A percentile compares a stretch with the other conserved stretches of the same genome.
These are phyloP conservation scores for Metopolophium dirhodum DNA, from an alignment of 1,140 invertebrate genomes.

Conservation along the genomic window DNA sequence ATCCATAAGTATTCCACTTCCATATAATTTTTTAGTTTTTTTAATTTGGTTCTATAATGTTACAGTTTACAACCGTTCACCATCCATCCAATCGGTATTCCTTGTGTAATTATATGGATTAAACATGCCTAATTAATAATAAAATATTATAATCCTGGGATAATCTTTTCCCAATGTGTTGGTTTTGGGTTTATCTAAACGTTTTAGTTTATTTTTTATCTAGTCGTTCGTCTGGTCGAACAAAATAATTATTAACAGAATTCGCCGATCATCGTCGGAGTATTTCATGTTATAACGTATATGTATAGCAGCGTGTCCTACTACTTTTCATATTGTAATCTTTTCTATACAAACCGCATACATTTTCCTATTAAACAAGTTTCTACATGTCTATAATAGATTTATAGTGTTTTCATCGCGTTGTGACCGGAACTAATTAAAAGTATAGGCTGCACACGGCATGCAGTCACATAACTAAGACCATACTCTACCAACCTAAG, in stretches of 20 bases:
- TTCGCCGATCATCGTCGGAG: neutral
- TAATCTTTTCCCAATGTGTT: neutral
- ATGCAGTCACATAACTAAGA: neutral
- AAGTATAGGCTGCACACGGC: too few species aligned
- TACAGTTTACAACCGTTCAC: too few species aligned
- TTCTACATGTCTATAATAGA: neutral
- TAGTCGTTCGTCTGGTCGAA: neutral
- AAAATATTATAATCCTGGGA: neutral
- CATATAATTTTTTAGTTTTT: neutral
- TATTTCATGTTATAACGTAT: neutral
- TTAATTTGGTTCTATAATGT: neutral
- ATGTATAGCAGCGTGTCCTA: neutral
- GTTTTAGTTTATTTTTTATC: neutral
- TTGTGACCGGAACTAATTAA: too few species aligned
- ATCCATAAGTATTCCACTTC: too few species aligned
- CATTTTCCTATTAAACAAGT: neutral
- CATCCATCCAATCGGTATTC: too few species aligned
- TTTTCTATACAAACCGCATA: neutral
- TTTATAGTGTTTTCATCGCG: neutral
- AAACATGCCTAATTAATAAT: neutral
- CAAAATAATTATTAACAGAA: neutral
- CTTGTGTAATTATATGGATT: neutral
- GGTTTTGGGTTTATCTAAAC: neutral
- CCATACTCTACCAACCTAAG: neutral
- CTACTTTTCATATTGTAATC: neutral